Percentiles rank a stretch among this genome's conserved stretches.
These are phyloP conservation scores for Pelodytes ibericus DNA, from an alignment of 2,797 vertebrate species.

Conservation along the genomic window DNA sequence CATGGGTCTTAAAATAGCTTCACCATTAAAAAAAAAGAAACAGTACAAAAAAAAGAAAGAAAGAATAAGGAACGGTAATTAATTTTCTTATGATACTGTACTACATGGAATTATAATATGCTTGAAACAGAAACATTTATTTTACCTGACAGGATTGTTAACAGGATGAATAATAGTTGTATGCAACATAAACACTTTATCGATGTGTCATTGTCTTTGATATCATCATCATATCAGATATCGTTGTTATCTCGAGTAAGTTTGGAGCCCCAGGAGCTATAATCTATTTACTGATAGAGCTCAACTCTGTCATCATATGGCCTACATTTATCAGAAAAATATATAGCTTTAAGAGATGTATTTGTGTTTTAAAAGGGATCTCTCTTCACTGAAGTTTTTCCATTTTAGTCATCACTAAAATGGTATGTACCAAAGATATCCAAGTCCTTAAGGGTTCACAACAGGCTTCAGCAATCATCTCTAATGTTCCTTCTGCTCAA, in stretches of 20 bases:
- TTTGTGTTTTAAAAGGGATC: too few species aligned
- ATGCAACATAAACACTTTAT: conserved; percentile 25
- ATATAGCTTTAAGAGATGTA: too few species aligned
- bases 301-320: not conserved
- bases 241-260: not conserved
- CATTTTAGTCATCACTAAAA: too few species aligned
- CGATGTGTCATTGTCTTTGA: conserved; percentile 17
- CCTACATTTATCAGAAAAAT: not conserved
- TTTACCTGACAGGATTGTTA: not conserved
- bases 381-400: too few species aligned
- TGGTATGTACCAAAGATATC: too few species aligned
- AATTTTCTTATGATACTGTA: not conserved
- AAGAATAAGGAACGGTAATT: too few species aligned
- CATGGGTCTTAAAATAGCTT: too few species aligned
- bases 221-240: not conserved
- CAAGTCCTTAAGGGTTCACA: too few species aligned
- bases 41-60: too few species aligned
- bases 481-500: too few species aligned
- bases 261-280: not conserved
- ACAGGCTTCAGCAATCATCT: too few species aligned
- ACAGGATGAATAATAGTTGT: conserved; percentile 6
- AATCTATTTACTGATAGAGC: not conserved
- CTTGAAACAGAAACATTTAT: not conserved
- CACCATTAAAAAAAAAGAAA: too few species aligned
- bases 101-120: not conserved